Evolutionary conservation across 2,797 vertebrate species (phyloP).

Genomic region (Molossus molossus): DNA sequence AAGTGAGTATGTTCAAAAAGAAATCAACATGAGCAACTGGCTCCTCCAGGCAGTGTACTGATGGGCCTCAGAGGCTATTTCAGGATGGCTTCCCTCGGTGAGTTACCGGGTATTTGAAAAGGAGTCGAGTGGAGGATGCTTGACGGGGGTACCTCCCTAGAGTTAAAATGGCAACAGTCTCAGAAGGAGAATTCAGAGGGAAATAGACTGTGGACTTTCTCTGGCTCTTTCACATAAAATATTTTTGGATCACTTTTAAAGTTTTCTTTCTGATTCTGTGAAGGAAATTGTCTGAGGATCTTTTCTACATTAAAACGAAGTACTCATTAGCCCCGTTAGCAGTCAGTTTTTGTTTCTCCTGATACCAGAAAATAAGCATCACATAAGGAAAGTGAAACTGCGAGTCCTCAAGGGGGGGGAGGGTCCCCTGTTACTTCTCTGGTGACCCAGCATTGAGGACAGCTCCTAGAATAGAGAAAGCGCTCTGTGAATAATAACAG

Average conservation of each 20-base stretch:
- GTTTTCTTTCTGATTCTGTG: background rate
- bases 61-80: background rate
- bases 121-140: background rate
- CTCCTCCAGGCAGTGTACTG: background rate
- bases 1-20: constrained; percentile 9
- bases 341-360: constrained; percentile 45
- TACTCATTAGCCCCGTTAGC: background rate
- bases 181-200: background rate
- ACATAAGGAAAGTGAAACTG: background rate
- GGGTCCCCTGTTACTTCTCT: background rate
- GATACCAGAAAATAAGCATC: constrained; percentile 59
- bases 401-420: background rate
- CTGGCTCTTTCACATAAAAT: constrained; percentile 40
- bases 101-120: background rate
- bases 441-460: background rate
- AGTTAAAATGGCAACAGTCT: background rate
- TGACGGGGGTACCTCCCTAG: background rate
- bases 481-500: background rate
- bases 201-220: background rate
- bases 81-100: constrained; percentile 27
- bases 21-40: background rate
- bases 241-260: constrained; percentile 61
- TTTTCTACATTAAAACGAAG: constrained; percentile 51
- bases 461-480: background rate
- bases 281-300: constrained; percentile 31